Conservation (phyloP, 2,888 invertebrate genomes). For the Liopterus haemorrhoidalis region DNA sequence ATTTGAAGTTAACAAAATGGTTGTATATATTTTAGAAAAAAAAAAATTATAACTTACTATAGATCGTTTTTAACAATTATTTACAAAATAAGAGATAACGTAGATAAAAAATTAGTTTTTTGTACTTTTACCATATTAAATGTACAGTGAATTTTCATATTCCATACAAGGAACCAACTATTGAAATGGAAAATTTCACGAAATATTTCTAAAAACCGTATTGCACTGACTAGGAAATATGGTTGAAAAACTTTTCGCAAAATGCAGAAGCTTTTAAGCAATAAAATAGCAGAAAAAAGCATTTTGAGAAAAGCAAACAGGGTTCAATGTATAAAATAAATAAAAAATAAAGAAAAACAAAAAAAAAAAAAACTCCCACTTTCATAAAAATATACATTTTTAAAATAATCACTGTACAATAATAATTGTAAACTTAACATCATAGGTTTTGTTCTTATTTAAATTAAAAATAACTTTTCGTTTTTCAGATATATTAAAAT, state of each 20-base stretch:
- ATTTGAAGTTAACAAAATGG: constrained; percentile 22
- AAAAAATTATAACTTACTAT: constrained; percentile 20
- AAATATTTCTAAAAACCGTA: constrained; percentile 4
- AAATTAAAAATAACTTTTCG: constrained; percentile 17
- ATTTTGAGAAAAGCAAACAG: constrained; percentile 16
- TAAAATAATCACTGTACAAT: constrained; percentile 19
- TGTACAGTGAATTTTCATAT: constrained; percentile 14
- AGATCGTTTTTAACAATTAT: constrained; percentile 22
- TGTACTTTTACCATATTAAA: constrained; percentile 20
- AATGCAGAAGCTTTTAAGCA: neutral
- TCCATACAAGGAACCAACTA: constrained; percentile 16
- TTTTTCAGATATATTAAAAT: constrained; percentile 10
- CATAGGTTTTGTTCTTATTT: constrained; percentile 23
- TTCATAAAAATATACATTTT: constrained; percentile 14
- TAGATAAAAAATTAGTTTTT: constrained; percentile 17
- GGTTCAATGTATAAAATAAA: constrained; percentile 15
- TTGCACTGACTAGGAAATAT: constrained; percentile 15
- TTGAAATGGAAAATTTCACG: neutral
- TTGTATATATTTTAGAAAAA: constrained; percentile 22
- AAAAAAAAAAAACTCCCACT: constrained; percentile 19
- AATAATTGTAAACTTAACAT: constrained; percentile 14
- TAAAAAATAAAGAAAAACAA: constrained; percentile 8
- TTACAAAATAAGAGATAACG: constrained; percentile 22
- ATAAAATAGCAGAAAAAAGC: too few species aligned
- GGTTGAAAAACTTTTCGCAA: constrained; percentile 1